Percentiles rank a stretch among this genome's conserved stretches.
Evolutionary conservation across 2,113 vertebrate genomes (phyloP).

Genomic region (Anas platyrhynchos): DNA sequence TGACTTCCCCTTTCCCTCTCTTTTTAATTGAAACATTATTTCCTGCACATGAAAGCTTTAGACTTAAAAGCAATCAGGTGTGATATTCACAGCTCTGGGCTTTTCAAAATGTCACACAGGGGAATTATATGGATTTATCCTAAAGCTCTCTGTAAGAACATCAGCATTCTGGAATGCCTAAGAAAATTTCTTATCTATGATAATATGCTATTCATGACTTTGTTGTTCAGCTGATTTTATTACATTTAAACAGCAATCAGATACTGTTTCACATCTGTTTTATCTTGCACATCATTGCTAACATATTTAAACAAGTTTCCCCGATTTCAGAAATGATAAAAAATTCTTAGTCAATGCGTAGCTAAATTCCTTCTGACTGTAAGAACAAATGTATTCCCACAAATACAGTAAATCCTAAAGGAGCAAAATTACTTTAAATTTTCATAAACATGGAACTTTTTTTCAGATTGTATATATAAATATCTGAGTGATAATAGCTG

Average conservation of each 20-base stretch:
- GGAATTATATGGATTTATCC: not conserved
- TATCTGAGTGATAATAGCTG: constrained; percentile 17
- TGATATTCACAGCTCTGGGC: constrained; percentile 1
- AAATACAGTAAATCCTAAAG: not conserved
- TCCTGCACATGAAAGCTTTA: constrained; percentile 24
- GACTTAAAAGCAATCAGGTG: constrained; percentile 47
- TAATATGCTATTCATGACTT: not conserved
- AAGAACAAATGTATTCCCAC: not conserved
- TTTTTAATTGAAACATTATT: constrained; percentile 42
- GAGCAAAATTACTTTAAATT: not conserved
- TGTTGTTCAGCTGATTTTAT: not conserved
- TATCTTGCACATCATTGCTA: not conserved
- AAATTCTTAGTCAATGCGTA: not conserved
- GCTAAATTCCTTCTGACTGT: not conserved
- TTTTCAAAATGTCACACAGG: not conserved
- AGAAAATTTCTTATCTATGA: not conserved
- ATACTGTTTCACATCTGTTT: not conserved
- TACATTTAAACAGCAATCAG: not conserved
- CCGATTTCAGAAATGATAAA: not conserved
- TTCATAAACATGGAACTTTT: not conserved
- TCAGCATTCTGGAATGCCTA: not conserved
- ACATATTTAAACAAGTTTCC: not conserved
- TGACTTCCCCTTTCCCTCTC: not conserved
- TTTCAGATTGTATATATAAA: not conserved
- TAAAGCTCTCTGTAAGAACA: not conserved